phyloP scores from a whole-genome alignment of 2,888 invertebrate genomes.

The Sinotaia quadrata region DNA sequence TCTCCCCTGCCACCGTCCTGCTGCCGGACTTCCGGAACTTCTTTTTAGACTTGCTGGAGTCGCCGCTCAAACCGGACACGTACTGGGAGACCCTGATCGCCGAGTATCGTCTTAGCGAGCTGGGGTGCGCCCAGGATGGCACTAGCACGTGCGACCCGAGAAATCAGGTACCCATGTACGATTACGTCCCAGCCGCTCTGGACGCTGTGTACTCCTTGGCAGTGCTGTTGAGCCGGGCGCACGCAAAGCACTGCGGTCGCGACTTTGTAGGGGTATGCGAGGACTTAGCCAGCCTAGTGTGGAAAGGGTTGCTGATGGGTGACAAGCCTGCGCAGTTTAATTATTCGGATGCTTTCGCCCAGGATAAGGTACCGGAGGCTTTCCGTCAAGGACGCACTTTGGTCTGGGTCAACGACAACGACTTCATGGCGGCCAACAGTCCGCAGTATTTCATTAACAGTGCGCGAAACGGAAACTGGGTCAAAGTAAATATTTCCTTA shows the following conservation, averaged over 20 bases:
- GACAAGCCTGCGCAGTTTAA: constrained; percentile 11
- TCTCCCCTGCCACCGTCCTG: constrained; percentile 8
- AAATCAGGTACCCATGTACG: neutral
- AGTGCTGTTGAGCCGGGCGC: constrained; percentile 27
- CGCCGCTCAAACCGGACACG: neutral
- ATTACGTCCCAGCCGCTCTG: constrained; percentile 24
- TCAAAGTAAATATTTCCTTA: constrained; percentile 2
- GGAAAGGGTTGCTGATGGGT: constrained; percentile 3
- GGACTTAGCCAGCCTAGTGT: neutral
- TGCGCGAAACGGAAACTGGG: constrained; percentile 7
- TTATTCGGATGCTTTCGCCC: constrained; percentile 12
- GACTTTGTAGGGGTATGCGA: constrained; percentile 5
- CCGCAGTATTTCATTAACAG: constrained; percentile 26
- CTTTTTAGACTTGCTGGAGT: constrained; percentile 23
- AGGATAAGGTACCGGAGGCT: neutral
- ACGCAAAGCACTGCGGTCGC: neutral
- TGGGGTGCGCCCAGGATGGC: neutral
- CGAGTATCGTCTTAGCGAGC: neutral
- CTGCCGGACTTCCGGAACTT: constrained; percentile 20
- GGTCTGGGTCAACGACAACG: constrained; percentile 10
- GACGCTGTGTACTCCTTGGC: constrained; percentile 40
- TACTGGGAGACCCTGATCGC: constrained; percentile 21
- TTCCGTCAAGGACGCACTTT: constrained; percentile 8
- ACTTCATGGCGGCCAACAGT: constrained; percentile 20
- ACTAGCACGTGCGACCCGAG: neutral